Conservation (phyloP, 2,888 invertebrate species). For the Ditylenchus weischeri region DNA sequence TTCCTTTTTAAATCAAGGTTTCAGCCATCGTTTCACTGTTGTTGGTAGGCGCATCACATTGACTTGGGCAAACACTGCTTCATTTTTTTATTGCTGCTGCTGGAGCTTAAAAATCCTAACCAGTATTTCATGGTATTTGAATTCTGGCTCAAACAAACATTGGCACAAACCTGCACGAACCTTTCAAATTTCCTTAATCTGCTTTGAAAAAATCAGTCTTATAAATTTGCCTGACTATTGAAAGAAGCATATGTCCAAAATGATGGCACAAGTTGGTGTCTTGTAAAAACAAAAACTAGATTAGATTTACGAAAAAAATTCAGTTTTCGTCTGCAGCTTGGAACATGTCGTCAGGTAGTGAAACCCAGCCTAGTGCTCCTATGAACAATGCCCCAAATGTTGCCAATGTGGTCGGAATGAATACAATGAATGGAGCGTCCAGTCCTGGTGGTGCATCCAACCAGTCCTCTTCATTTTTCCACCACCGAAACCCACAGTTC, state of each 20-base stretch:
- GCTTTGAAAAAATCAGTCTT: not conserved
- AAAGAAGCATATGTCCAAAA: constrained; percentile 8
- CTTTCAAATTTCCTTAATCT: no score
- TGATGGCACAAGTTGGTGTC: constrained; percentile 7
- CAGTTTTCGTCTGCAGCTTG: constrained; percentile 12
- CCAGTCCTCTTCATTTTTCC: not conserved
- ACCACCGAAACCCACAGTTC: constrained; percentile 4
- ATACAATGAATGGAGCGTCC: not conserved
- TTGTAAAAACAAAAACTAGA: not conserved
- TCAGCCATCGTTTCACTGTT: no score
- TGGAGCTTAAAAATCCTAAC: no score
- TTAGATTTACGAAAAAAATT: not conserved
- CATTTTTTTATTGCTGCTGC: no score
- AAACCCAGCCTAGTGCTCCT: not conserved
- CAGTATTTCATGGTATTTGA: no score
- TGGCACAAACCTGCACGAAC: no score
- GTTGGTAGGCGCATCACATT: no score
- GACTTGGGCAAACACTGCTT: no score
- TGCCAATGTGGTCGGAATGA: not conserved
- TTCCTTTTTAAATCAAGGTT: no score
- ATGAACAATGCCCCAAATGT: not conserved
- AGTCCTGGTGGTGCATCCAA: no score
- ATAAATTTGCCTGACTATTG: not conserved
- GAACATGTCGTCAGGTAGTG: constrained; percentile 9
- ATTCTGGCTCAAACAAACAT: no score